Evolutionary conservation across 1,140 invertebrate species (phyloP), one percentile per base, ranked within the genome.

Genomic region (Tribolium castaneum): DNA sequence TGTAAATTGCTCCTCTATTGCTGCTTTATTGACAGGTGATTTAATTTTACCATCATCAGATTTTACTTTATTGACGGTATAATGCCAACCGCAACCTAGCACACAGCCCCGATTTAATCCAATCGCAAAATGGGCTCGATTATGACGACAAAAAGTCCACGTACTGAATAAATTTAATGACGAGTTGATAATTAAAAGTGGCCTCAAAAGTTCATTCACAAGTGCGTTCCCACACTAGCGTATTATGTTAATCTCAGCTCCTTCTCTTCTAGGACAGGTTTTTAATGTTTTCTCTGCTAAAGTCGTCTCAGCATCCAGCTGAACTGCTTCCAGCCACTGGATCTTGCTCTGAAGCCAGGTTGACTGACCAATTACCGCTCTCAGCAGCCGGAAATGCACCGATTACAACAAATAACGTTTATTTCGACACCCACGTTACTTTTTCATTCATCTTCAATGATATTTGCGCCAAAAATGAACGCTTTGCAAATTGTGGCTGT

Each of bases 191-290:
- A 83, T 83, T 83, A 83, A 82, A 81, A 82, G 77, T 82, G 80
- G 80, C 78, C 79, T 83, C 81, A 80, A 82, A 83, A 73, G 82
- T 83, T 83, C 81, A 83, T 83, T 83, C 82, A 83, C 81, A 81
- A 82, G 75, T 79, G 66, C 70, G 78, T 83, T 83, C 82, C 81
- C 82, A 83, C 82, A 83, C 77, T 83, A 75, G 70, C 71, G 59
- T 73, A 79, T 78, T 78, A 78, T 78, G 71, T 75, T 78, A 78
- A 78, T 78, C 71, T 75, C 16, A 52, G 75, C 59, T 66, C 35
- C 49, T 49, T 76, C 52, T 62, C 49, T 49, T 76, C 52, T 62
- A 75, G 39, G 56, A 75, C 74, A 75, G 74, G 74, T 75, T 62
- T 66, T 52, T 66, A 76, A 76, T 76, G 59, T 76, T 62, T 73